Evolutionary conservation across 2,888 invertebrate species (phyloP).

Genomic region (Drosophila mulleri): DNA sequence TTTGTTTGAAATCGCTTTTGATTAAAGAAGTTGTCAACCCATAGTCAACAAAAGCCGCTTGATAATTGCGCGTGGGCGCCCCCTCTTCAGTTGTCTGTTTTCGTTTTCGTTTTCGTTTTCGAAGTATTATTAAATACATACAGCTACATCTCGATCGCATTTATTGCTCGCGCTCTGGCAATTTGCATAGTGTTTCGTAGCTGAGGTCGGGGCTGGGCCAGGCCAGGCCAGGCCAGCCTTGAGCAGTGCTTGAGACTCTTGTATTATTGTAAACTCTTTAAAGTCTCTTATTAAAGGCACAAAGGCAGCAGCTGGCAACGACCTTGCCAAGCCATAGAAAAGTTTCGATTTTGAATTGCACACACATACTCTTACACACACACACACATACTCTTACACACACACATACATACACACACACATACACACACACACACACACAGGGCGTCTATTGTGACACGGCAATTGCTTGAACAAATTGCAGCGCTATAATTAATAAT

Average conservation of each 20-base stretch:
- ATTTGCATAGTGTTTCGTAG: constrained; percentile 49
- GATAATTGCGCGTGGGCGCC: constrained; percentile 74
- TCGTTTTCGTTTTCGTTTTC: not conserved
- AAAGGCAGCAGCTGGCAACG: constrained; percentile 46
- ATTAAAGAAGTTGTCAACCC: constrained; percentile 79
- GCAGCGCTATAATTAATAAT: constrained; percentile 60
- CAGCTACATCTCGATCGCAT: constrained; percentile 49
- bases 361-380: constrained; percentile 5
- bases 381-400: not conserved
- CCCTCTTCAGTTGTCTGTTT: constrained; percentile 23
- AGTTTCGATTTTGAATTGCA: constrained; percentile 46
- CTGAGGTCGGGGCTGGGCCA: constrained; percentile 11
- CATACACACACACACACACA: not conserved
- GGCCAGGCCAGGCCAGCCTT: constrained; percentile 27
- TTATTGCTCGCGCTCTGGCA: constrained; percentile 36
- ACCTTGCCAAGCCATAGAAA: constrained; percentile 64
- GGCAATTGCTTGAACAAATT: constrained; percentile 44
- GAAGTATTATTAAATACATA: constrained; percentile 21
- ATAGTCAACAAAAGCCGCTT: constrained; percentile 52
- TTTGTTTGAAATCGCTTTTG: constrained; percentile 58
- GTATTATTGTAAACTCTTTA: constrained; percentile 58
- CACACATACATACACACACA: not conserved
- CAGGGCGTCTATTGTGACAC: not conserved
- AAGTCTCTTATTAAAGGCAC: constrained; percentile 38
- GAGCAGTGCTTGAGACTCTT: constrained; percentile 27